Base-by-base conservation (phyloP, 2,113 vertebrate genomes). In the Cyrtonyx montezumae region DNA sequence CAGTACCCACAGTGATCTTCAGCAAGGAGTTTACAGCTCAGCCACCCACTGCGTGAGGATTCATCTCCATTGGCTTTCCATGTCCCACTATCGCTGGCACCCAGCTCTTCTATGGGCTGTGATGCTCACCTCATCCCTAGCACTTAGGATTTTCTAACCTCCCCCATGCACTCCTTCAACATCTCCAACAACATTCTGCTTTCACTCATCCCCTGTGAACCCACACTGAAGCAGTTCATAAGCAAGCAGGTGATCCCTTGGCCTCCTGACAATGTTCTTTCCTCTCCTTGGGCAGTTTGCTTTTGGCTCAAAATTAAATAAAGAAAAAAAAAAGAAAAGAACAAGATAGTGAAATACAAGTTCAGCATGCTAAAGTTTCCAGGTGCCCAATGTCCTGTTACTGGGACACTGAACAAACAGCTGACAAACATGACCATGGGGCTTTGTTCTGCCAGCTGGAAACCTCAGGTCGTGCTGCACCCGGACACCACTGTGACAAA, bases 381-480 rank as follows among this genome's bases (percentile, higher is more conserved):
- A 94, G 91, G 91, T 94, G 79, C 94, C 79, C 68, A 8, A 70
- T 43, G 68, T 80, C 79, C 79, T 83, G 68, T 87, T 80, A 74
- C 51, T 3, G 18, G 62, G 92, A 94, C 6, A 0, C 58, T 84
- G 87, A 87, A 32, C 91, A 95, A 94, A 92, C 76, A 94, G 79
- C n/a, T 67, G 49, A 61, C 91, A 90, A 85, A 91, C 71, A 71
- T 0, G 0, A 75, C 84, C 71, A 61, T n/a, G 23, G 66, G 63
- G 71, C 92, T 94, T 93, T 96, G 89, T 80, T 94, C 94, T 94
- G 61, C 87, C 95, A 86, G 69, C 68, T 92, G 94, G 87, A 95
- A 96, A 85, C 61, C 17, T 3, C 84, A 68, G 91, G 89, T 94
- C 87, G 11, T 58, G 20, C 84, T 83, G 93, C 84, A 71, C 91